Conservation (phyloP, 2,888 invertebrate genomes). For the Apamea monoglypha region DNA sequence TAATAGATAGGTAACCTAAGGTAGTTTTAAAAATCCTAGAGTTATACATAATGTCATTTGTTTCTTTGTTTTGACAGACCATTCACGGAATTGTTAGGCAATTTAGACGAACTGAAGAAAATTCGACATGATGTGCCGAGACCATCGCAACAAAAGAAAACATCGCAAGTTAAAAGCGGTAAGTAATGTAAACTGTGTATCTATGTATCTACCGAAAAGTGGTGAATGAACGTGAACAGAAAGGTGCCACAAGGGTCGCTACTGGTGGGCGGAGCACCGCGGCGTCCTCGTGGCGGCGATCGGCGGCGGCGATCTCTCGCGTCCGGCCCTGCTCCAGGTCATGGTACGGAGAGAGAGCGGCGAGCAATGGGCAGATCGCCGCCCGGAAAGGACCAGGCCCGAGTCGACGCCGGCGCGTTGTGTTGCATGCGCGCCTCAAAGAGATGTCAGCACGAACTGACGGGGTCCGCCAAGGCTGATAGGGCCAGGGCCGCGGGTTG, state of each 20-base stretch:
- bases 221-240: background rate
- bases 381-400: too few relatives aligned
- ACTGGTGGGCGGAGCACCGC: too few relatives aligned
- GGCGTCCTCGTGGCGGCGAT: too few relatives aligned
- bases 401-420: too few relatives aligned
- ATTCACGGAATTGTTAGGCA: slow-evolving; percentile 96
- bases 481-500: too few relatives aligned
- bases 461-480: too few relatives aligned
- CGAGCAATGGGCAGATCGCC: too few relatives aligned
- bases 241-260: background rate
- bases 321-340: too few relatives aligned
- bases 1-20: background rate
- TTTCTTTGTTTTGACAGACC: slow-evolving; percentile 84
- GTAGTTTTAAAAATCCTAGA: background rate
- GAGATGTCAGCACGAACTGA: too few relatives aligned
- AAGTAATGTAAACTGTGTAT: slow-evolving; percentile 45
- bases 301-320: too few relatives aligned
- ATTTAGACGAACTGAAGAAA: slow-evolving; percentile 92
- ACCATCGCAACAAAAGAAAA: slow-evolving; percentile 81
- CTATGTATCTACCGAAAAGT: background rate
- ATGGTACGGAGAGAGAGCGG: too few relatives aligned
- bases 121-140: slow-evolving; percentile 82
- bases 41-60: background rate
- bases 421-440: too few relatives aligned
- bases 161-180: slow-evolving; percentile 85